Conservation (phyloP, 2,113 vertebrate genomes). For the Mystacornis crossleyi region DNA sequence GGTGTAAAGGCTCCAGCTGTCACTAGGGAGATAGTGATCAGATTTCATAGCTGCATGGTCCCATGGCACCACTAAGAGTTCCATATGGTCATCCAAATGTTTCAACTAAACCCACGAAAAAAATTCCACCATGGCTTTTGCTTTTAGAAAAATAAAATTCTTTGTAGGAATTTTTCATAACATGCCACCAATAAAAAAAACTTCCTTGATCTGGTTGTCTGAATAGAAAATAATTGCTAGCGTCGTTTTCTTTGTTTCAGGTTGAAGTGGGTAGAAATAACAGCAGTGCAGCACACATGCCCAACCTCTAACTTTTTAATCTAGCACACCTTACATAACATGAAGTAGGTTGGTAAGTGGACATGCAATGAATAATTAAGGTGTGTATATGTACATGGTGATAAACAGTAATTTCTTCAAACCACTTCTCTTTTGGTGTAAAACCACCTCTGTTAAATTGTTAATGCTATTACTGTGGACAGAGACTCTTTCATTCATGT, state of each 20-base stretch:
- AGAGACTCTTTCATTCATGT: slow-evolving; percentile 63
- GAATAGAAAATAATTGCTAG: background rate
- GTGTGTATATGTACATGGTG: slow-evolving; percentile 39
- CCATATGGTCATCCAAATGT: slow-evolving; percentile 99
- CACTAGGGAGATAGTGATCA: slow-evolving; percentile 97
- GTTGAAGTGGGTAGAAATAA: background rate
- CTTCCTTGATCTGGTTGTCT: slow-evolving; percentile 8
- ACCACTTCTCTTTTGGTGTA: slow-evolving; percentile 53
- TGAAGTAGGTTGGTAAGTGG: slow-evolving; percentile 50
- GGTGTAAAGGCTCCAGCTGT: slow-evolving; percentile 99
- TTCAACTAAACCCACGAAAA: slow-evolving; percentile 87
- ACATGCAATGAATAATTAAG: slow-evolving; percentile 71
- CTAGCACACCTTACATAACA: slow-evolving; percentile 46
- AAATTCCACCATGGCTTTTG: slow-evolving; percentile 71
- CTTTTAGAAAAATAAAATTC: slow-evolving; percentile 82
- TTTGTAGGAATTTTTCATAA: slow-evolving; percentile 41
- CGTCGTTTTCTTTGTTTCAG: background rate
- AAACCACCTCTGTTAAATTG: slow-evolving; percentile 73
- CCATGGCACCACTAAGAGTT: slow-evolving; percentile 93
- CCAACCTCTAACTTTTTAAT: slow-evolving; percentile 31
- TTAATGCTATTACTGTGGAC: slow-evolving; percentile 70
- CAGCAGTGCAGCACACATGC: background rate
- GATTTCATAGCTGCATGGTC: slow-evolving; percentile 98
- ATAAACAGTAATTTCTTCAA: slow-evolving; percentile 69
- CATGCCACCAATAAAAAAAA: background rate